These are phyloP conservation scores for Diabrotica undecimpunctata DNA, from an alignment of 1,140 invertebrate genomes.

Conservation along the genomic window DNA sequence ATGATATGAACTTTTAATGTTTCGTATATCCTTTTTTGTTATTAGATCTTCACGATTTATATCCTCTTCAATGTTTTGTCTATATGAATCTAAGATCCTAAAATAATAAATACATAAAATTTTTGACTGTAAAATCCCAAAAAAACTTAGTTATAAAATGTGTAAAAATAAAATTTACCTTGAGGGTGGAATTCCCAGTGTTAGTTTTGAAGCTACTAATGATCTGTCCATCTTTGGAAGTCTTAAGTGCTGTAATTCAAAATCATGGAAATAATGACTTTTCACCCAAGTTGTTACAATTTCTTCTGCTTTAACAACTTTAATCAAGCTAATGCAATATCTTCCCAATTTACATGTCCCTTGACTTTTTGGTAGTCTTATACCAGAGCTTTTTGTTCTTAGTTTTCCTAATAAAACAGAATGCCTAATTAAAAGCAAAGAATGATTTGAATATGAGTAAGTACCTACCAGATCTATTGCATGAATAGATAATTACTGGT, in stretches of 20 bases:
- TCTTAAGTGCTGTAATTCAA: constrained; percentile 6
- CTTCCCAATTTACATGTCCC: too few relatives aligned
- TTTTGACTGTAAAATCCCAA: not conserved
- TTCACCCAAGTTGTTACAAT: too few relatives aligned
- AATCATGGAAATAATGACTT: not conserved
- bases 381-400: too few relatives aligned
- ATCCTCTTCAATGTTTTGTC: not conserved
- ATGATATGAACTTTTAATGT: not conserved
- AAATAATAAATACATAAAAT: not conserved
- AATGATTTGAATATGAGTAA: too few relatives aligned
- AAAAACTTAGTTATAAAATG: too few relatives aligned
- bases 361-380: too few relatives aligned
- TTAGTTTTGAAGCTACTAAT: constrained; percentile 14
- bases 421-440: too few relatives aligned
- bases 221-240: not conserved
- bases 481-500: too few relatives aligned
- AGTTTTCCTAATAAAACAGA: too few relatives aligned
- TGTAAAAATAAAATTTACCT: not conserved
- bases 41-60: not conserved
- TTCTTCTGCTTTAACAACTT: too few relatives aligned
- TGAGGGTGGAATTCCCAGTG: constrained; percentile 6
- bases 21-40: not conserved
- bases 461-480: too few relatives aligned
- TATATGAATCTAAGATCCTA: not conserved
- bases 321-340: too few relatives aligned